Percentiles rank a stretch among this genome's conserved stretches.
phyloP scores from a whole-genome alignment of 2,888 invertebrate species.

The Cantharis lateralis region DNA sequence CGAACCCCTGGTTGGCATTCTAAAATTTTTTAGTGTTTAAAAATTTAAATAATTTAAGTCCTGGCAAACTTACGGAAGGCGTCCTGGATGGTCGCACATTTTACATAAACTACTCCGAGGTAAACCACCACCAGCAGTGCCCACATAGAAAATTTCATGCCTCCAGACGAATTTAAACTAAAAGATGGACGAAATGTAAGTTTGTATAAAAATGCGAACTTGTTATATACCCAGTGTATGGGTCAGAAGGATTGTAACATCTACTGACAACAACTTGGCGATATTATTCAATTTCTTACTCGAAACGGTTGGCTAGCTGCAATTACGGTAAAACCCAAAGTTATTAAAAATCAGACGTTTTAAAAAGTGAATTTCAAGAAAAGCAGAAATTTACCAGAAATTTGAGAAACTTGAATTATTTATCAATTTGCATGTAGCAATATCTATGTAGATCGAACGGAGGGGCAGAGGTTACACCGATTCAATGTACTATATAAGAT shows the following conservation, averaged over 20 bases:
- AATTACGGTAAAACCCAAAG: background rate
- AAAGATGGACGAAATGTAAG: background rate
- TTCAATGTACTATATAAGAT: background rate
- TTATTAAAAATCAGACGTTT: background rate
- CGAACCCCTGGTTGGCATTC: background rate
- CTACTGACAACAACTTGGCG: background rate
- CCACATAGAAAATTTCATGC: background rate
- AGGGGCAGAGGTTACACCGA: background rate
- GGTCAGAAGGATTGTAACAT: no score
- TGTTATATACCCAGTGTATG: background rate
- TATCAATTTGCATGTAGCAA: background rate
- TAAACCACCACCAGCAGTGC: background rate
- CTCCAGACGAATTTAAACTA: background rate
- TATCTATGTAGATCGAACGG: background rate
- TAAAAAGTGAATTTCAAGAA: background rate
- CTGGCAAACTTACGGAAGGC: background rate
- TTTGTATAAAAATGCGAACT: background rate
- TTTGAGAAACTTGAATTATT: background rate
- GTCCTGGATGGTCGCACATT: background rate
- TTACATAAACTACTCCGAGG: background rate
- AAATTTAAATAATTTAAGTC: background rate
- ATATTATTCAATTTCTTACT: background rate
- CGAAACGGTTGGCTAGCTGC: background rate
- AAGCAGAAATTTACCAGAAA: background rate
- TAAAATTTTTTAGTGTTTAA: no score